These are phyloP conservation scores for Alectura lathami DNA, from an alignment of 2,113 vertebrate genomes.

Conservation along the genomic window DNA sequence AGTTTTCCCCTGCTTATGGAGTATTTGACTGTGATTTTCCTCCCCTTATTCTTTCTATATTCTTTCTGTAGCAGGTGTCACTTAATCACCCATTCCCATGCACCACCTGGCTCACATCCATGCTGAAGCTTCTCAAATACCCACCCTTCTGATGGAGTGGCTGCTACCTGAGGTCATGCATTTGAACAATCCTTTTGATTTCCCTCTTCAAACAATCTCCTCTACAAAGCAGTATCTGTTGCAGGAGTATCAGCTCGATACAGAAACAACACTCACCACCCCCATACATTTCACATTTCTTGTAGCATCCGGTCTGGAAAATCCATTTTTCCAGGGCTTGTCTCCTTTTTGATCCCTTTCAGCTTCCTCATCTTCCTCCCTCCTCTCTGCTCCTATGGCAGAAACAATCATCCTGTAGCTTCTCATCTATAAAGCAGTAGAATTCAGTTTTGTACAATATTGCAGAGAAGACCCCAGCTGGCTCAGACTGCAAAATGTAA, in stretches of 20 bases:
- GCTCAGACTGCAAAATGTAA: neutral
- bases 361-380: neutral
- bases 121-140: neutral
- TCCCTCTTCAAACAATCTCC: neutral
- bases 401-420: neutral
- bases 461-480: neutral
- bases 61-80: neutral
- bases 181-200: neutral
- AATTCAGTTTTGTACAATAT: neutral
- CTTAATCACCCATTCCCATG: neutral
- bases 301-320: neutral
- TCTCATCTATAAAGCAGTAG: neutral
- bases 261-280: neutral
- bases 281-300: neutral
- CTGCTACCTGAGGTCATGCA: neutral
- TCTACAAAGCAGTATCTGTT: rapidly evolving
- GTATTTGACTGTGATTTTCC: neutral
- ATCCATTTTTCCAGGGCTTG: neutral
- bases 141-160: neutral
- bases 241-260: rapidly evolving
- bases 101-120: neutral
- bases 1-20: neutral
- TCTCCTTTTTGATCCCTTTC: neutral
- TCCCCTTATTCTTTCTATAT: neutral
- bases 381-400: neutral